phyloP scores from a whole-genome alignment of 1,140 invertebrate genomes.

The Myzus persicae region DNA sequence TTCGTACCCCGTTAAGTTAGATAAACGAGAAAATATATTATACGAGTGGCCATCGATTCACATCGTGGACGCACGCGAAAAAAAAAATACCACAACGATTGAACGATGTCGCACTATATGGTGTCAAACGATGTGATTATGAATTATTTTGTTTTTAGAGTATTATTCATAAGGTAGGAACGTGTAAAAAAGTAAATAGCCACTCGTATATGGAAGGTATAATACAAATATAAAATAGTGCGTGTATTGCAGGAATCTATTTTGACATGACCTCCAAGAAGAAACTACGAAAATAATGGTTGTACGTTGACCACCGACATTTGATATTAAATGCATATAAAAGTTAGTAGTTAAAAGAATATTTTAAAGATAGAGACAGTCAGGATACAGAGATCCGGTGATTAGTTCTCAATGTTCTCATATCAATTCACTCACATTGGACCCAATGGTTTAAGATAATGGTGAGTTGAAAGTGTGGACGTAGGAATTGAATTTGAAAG shows the following conservation, averaged over 20 bases:
- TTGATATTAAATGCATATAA: background rate
- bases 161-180: background rate
- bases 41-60: background rate
- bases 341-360: background rate
- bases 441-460: background rate
- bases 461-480: background rate
- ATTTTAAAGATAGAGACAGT: background rate
- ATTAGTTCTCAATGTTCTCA: background rate
- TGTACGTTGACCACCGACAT: background rate
- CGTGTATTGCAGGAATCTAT: background rate
- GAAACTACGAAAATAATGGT: background rate
- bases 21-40: constrained; percentile 6
- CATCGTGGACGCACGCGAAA: background rate
- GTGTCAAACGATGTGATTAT: background rate
- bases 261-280: background rate
- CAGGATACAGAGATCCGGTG: background rate
- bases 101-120: too few relatives aligned
- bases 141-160: background rate
- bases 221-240: too few relatives aligned
- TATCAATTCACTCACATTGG: background rate
- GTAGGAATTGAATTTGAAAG: background rate
- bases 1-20: background rate
- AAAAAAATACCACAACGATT: background rate
- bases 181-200: background rate
- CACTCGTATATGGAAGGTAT: background rate